phyloP scores from a whole-genome alignment of 2,113 vertebrate genomes.

The Lasiurus borealis region DNA sequence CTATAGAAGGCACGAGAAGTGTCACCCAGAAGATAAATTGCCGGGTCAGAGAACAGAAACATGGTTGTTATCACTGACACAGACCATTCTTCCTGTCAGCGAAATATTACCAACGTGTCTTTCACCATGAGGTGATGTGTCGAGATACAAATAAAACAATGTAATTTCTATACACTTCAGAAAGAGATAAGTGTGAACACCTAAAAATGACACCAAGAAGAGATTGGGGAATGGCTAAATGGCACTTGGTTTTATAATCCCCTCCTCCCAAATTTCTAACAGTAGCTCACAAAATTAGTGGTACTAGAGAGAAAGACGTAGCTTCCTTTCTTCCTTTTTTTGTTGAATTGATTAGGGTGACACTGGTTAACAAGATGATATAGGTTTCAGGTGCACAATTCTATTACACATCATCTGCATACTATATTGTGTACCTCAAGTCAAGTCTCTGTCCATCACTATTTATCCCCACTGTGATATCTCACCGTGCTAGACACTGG shows the following conservation, averaged over 20 bases:
- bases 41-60: background rate
- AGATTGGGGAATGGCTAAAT: background rate
- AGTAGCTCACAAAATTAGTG: background rate
- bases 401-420: background rate
- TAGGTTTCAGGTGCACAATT: background rate
- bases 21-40: conserved; percentile 66
- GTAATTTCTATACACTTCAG: conserved; percentile 78
- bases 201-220: background rate
- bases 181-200: conserved; percentile 63
- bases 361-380: background rate
- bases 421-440: background rate
- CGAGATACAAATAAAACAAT: conserved; percentile 72
- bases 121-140: conserved; percentile 61
- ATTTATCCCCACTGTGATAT: background rate
- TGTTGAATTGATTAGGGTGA: background rate
- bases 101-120: conserved; percentile 43
- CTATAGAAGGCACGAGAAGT: conserved; percentile 56
- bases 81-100: conserved; percentile 72
- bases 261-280: no score
- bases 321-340: background rate
- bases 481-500: background rate
- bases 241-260: background rate
- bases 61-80: background rate
- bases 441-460: background rate
- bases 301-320: background rate